Percentiles rank a stretch among this genome's conserved stretches.
Evolutionary conservation across 1,140 invertebrate genomes (phyloP).

Genomic region (Bilobella aurantiaca): DNA sequence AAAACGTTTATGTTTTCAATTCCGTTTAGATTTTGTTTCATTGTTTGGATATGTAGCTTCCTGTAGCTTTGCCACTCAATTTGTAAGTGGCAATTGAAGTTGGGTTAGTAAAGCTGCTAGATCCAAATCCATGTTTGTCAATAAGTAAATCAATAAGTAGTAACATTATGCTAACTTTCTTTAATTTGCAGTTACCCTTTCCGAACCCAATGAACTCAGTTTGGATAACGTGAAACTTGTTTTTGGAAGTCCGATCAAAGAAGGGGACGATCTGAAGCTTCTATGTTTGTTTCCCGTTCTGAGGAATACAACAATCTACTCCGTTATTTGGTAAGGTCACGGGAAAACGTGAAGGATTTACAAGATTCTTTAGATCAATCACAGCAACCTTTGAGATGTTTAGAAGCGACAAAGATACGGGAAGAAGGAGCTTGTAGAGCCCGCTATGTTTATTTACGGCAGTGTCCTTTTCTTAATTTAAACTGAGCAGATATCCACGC

Average conservation of each 20-base stretch:
- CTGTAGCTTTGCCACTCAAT: no score
- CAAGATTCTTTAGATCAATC: background rate
- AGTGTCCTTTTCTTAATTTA: background rate
- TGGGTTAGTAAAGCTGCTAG: no score
- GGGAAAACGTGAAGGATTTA: background rate
- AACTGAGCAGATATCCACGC: background rate
- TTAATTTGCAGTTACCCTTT: background rate
- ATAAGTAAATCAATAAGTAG: background rate
- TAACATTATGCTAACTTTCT: background rate
- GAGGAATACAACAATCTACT: background rate
- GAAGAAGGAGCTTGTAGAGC: background rate
- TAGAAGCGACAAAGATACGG: background rate
- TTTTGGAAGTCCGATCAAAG: conserved; percentile 1
- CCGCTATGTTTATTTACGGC: background rate
- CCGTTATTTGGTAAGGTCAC: conserved; percentile 18
- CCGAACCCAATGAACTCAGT: conserved; percentile 7
- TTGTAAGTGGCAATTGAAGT: no score
- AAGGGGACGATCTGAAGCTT: conserved; percentile 8
- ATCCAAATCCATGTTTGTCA: no score
- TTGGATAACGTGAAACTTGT: conserved; percentile 3
- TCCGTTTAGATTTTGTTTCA: no score
- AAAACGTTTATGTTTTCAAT: no score
- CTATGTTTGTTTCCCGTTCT: background rate
- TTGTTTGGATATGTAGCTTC: no score
- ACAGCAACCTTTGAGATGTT: background rate